Base-by-base conservation (phyloP, 2,888 invertebrate species). In the Leptopilina syphax region DNA sequence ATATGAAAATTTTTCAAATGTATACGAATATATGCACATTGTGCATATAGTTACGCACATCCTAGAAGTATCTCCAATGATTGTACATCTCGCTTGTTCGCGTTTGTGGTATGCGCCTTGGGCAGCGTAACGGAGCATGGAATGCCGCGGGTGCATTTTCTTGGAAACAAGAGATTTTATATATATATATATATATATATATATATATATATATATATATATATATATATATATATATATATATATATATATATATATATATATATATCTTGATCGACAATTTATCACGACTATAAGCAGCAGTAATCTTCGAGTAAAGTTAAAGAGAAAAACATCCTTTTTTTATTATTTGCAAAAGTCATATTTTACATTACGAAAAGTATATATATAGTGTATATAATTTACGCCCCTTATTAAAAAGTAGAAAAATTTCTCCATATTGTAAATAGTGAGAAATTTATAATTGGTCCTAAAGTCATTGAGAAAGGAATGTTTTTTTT, bases 81-180 rank as follows among this genome's bases (percentile, higher is more conserved):
- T 73, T 34, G 27, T 57, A 57, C 8, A 73, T 73, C 73, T 70
- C 57, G 54, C 34, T 73, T 41, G 34, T 73, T 57, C n/a, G 54
- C 73, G 54, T 73, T 57, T 73, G 34, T 73, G 73, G 73, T 73
- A 73, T 73, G 73, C 57, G 57, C 73, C 57, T 73, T 73, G n/a
- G 73, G 50, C 73, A 73, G 34, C 34, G 57, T 34, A 57, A 27
- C 34, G 50, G 34, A 70, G 50, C 73, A 73, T 73, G 54, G 13
- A 73, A 54, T 34, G 57, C 54, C 34, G n/a, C 73, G 57, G 73
- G 18, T 57, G 73, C 27, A 57, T 41, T 73, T 50, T 73, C 73
- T 73, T 57, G 57, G 73, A 73, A 73, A 73, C 34, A 34, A 70
- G 24, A 54, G 54, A 73, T 57, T 73, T n/a, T 41, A 73, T 73